Evolutionary conservation across 2,113 vertebrate species (phyloP), one percentile per base, ranked within the genome.

Genomic region (Ictidomys tridecemlineatus): DNA sequence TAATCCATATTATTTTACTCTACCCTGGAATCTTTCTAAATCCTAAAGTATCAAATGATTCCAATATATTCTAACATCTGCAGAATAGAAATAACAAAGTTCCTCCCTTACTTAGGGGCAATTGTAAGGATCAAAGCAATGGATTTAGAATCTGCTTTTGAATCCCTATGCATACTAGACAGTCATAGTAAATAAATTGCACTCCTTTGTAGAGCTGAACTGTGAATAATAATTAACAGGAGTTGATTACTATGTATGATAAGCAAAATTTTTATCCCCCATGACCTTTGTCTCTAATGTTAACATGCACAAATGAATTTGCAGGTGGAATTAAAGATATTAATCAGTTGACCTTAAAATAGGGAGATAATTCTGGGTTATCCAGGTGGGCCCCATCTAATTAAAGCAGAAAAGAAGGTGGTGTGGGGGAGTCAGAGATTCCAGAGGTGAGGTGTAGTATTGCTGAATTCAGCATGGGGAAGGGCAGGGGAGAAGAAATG

Each of bases 261-360:
- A 85, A 10, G 5, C 18, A 80, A 85, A 90, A 74, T 70, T 73
- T 76, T 89, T 28, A 7, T 39, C 51, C 13, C n/a, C 30, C 12
- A 5, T 88, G 48, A 77, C 32, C 22, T 93, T 93, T 78, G 16
- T 58, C 1, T 45, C 22, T 78, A 24, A 16, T 84, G 2, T n/a
- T 86, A 69, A 65, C n/a, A 32, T 11, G 97, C 80, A 80, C 48
- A 76, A 73, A 69, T 2, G n/a, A 94, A 79, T 92, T 94, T 63
- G 7, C 7, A 70, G 37, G 2, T 18, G 24, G 28, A n/a, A 67
- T 94, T 90, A 78, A 85, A 77, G 26, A 78, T 82, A 72, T 28
- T 74, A 30, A 85, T 95, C 51, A 77, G 7, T 85, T 74, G 2
- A 11, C 1, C 72, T 86, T 61, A 90, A 89, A 76, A n/a, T 70